Base-by-base conservation (phyloP, 1,140 invertebrate species). In the Phenacoccus solenopsis region DNA sequence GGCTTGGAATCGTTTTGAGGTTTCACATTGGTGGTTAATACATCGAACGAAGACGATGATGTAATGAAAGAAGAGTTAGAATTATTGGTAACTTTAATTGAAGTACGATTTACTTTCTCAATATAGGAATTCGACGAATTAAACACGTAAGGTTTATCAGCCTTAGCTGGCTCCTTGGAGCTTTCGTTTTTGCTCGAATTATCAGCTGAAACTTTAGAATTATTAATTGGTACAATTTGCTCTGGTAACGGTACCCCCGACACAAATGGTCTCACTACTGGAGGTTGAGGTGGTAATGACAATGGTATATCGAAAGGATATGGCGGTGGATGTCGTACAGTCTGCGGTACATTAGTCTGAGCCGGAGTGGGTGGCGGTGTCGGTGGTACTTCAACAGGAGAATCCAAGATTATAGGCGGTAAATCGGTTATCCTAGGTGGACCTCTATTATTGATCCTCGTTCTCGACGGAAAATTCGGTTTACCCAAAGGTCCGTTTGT, bases 361-460 rank as follows among this genome's bases (percentile, higher is more conserved):
- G 75, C 76, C 9, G 79, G 79, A 1, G 77, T 76, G 21, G 73
- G 76, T 25, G 81, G 81, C 0, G 82, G 82, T 0, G 81, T 81
- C 2, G 78, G 77, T 7, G 80, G 79, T 9, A 2, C 38, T 73
- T 78, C 79, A 76, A 79, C 79, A 10, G 82, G 80, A 0, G 83
- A 80, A 74, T 91, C 88, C 71, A 89, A 87, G 69, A 90, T 87
- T 28, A 89, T 74, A 0, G 84, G 82, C 20, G 88, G 86, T 1
- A 88, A 80, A 74, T 92, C 90, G 0, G 88, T 85, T 68, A 91
- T 89, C 67, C 89, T 82, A 0, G 90, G 90, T 0, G 92, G 92
- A 1, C 91, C 92, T 61, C 93, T 80, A 76, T 94, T 93, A 75
- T 96, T 96, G 32, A 94, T 94, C 72, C 92, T 85, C 0, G 83